These are phyloP conservation scores for Hippocampus kuda DNA, from an alignment of 2,797 vertebrate species.

Conservation along the genomic window DNA sequence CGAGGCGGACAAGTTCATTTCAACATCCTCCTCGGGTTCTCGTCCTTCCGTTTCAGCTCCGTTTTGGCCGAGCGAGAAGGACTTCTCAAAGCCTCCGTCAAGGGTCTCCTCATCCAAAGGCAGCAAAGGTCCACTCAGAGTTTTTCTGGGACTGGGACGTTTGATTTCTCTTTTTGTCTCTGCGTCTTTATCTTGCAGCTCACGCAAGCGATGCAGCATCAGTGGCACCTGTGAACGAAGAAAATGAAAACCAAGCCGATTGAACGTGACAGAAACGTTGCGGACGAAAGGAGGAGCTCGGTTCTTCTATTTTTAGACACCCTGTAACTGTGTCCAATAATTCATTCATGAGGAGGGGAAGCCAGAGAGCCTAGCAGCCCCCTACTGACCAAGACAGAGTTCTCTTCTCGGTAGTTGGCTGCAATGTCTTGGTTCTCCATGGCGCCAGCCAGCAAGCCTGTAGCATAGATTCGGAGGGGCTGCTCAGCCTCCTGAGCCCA, in stretches of 20 bases:
- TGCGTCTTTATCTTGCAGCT: constrained; percentile 83
- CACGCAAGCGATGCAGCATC: constrained; percentile 85
- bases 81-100: constrained; percentile 82
- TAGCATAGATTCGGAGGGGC: constrained; percentile 89
- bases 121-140: constrained; percentile 72
- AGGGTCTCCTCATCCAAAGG: constrained; percentile 90
- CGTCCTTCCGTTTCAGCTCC: constrained; percentile 66
- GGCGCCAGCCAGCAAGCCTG: constrained; percentile 88
- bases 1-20: constrained; percentile 56
- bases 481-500: constrained; percentile 96
- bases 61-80: constrained; percentile 57
- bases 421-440: constrained; percentile 99
- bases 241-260: constrained; percentile 21
- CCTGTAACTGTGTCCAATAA: background rate
- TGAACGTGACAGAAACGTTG: background rate
- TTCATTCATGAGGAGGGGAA: background rate
- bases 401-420: constrained; percentile 97
- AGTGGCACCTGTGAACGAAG: constrained; percentile 78
- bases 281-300: background rate
- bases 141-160: constrained; percentile 81
- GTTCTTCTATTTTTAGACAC: background rate
- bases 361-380: constrained; percentile 16
- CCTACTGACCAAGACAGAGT: constrained; percentile 84
- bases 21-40: constrained; percentile 52
- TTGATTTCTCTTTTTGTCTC: constrained; percentile 79